Percentiles rank a stretch among this genome's conserved stretches.
Conservation (phyloP, 2,113 vertebrate species). For the Silurus glanis region DNA sequence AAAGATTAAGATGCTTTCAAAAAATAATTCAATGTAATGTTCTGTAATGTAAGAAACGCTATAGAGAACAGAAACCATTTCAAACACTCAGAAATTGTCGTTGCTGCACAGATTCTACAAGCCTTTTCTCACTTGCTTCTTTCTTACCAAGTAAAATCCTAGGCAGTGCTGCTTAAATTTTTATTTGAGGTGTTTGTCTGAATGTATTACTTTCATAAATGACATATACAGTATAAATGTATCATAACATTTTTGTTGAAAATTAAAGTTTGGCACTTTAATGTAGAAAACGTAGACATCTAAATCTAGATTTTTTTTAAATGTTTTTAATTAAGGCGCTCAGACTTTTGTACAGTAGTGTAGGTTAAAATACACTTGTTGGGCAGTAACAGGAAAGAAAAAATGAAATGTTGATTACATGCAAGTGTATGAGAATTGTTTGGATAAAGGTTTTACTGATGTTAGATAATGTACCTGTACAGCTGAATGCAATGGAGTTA, state of each 20-base stretch:
- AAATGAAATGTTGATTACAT: neutral
- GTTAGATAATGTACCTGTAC: slow-evolving; percentile 56
- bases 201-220: neutral
- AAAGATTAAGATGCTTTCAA: neutral
- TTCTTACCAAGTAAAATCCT: neutral
- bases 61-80: neutral
- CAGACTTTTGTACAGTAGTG: neutral
- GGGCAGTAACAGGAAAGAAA: neutral
- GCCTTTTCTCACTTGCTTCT: neutral
- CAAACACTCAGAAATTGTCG: neutral
- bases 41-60: neutral
- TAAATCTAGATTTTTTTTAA: neutral
- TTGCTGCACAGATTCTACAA: neutral
- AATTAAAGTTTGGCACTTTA: neutral
- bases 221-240: neutral
- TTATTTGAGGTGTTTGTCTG: neutral
- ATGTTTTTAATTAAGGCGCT: neutral
- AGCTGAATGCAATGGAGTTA: slow-evolving; percentile 17
- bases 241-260: neutral
- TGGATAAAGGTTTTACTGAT: neutral
- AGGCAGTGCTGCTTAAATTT: neutral
- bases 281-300: neutral
- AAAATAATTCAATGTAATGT: neutral
- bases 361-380: neutral
- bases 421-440: neutral